phyloP scores from a whole-genome alignment of 2,113 vertebrate species.

The Phylloscopus trochilus region DNA sequence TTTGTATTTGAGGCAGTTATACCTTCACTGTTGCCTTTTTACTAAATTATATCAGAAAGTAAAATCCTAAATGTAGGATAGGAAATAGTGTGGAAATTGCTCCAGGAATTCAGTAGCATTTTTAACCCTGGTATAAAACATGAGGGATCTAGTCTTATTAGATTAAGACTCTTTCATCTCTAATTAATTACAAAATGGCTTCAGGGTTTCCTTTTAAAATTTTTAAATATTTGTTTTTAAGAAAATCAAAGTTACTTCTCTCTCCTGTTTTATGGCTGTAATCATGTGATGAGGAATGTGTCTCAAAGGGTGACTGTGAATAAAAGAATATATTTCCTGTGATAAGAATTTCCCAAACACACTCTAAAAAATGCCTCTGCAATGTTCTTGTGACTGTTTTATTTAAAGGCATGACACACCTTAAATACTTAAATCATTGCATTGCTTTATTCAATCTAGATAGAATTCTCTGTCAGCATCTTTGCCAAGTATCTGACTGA shows the following conservation, averaged over 20 bases:
- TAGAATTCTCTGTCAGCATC: background rate
- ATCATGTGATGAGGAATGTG: background rate
- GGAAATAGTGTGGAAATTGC: background rate
- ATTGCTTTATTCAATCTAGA: background rate
- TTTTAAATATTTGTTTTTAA: slow-evolving; percentile 48
- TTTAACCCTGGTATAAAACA: background rate
- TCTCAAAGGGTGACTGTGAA: background rate
- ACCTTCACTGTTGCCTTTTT: background rate
- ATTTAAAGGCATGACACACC: background rate
- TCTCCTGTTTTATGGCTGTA: background rate
- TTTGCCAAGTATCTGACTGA: background rate
- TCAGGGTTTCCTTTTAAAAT: background rate
- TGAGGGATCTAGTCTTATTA: slow-evolving; percentile 34
- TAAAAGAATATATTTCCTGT: background rate
- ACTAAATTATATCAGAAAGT: background rate
- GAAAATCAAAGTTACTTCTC: background rate
- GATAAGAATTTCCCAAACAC: background rate
- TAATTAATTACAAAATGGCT: slow-evolving; percentile 39
- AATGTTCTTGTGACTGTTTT: background rate
- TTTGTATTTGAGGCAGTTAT: background rate
- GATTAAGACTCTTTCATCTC: slow-evolving; percentile 34
- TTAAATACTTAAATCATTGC: background rate
- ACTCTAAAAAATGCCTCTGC: background rate
- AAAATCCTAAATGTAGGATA: background rate
- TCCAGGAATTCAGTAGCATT: background rate